Evolutionary conservation across 2,113 vertebrate genomes (phyloP).

Genomic region (Eublepharis macularius): DNA sequence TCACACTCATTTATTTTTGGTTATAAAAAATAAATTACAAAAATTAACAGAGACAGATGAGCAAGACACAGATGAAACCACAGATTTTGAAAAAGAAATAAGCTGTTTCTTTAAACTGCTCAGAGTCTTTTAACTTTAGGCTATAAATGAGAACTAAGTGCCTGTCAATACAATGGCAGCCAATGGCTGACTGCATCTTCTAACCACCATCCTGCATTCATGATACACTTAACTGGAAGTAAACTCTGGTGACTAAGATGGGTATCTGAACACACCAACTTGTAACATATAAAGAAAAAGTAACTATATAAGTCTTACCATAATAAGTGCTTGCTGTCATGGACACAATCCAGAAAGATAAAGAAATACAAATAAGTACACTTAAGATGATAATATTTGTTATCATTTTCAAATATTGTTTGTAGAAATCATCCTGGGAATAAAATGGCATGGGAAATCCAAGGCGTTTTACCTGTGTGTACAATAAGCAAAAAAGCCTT

Average conservation of each 20-base stretch:
- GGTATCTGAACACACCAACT: background rate
- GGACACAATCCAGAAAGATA: constrained; percentile 91
- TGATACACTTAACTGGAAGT: too few species aligned
- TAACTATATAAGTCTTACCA: constrained; percentile 75
- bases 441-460: constrained; percentile 63
- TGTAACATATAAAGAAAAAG: background rate
- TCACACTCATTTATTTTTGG: background rate
- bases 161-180: background rate
- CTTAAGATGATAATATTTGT: constrained; percentile 88
- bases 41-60: background rate
- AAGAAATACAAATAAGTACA: constrained; percentile 85
- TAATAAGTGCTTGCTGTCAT: constrained; percentile 86
- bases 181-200: too few species aligned
- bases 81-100: too few species aligned
- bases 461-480: constrained; percentile 50
- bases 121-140: background rate
- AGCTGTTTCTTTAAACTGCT: too few species aligned
- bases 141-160: background rate
- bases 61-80: background rate
- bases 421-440: constrained; percentile 71
- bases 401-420: constrained; percentile 88
- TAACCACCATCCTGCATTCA: too few species aligned
- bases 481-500: background rate
- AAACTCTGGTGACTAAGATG: background rate
- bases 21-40: background rate